A percentile compares a stretch with the other conserved stretches of the same genome.
These are phyloP conservation scores for Drosophila gunungcola DNA, from an alignment of 1,140 invertebrate species.

Conservation along the genomic window DNA sequence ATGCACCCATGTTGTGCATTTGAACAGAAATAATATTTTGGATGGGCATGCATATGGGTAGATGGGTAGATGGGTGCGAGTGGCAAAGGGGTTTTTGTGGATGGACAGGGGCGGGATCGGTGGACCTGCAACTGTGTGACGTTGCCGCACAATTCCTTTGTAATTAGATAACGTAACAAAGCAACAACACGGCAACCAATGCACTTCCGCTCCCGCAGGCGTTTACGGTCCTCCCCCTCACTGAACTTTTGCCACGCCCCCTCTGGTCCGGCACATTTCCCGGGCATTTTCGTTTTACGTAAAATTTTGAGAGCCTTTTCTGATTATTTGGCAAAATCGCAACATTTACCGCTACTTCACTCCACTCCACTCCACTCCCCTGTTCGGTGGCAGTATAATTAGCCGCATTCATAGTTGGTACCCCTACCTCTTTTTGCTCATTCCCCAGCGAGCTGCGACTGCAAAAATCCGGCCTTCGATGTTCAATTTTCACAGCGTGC, in stretches of 20 bases:
- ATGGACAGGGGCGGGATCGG: slow-evolving; percentile 20
- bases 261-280: slow-evolving; percentile 18
- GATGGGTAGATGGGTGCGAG: neutral
- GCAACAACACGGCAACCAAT: slow-evolving; percentile 68
- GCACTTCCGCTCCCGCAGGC: slow-evolving; percentile 55
- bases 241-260: slow-evolving; percentile 10
- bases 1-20: slow-evolving; percentile 41
- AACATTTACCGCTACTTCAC: slow-evolving; percentile 57
- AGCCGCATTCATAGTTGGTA: slow-evolving; percentile 27
- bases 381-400: slow-evolving; percentile 59
- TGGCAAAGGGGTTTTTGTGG: neutral
- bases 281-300: slow-evolving; percentile 58
- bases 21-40: slow-evolving; percentile 64
- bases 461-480: slow-evolving; percentile 44
- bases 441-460: slow-evolving; percentile 18
- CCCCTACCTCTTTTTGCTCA: neutral
- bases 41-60: neutral
- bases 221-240: slow-evolving; percentile 30
- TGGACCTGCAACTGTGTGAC: slow-evolving; percentile 58
- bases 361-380: neutral
- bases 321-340: slow-evolving; percentile 81
- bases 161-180: slow-evolving; percentile 80
- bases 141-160: slow-evolving; percentile 76
- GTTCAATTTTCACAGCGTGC: slow-evolving; percentile 42
- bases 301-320: slow-evolving; percentile 74